These are phyloP conservation scores for Deroptyus accipitrinus DNA, from an alignment of 2,113 vertebrate genomes.

Conservation along the genomic window DNA sequence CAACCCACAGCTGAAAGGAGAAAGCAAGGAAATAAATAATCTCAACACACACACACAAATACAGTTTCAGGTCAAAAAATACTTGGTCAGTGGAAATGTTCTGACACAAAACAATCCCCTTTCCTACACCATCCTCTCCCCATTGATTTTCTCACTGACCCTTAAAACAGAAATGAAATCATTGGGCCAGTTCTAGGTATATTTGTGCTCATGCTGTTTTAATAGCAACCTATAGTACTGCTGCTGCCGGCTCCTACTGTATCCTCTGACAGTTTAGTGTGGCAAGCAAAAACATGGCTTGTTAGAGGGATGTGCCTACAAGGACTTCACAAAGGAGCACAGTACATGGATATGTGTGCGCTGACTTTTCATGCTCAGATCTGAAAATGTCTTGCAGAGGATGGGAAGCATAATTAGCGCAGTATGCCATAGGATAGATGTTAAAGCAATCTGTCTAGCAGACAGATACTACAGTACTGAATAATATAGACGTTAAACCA, in stretches of 20 bases:
- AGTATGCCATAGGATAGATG: slow-evolving; percentile 3
- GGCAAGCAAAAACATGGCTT: background rate
- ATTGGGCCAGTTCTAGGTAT: background rate
- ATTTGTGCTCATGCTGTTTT: background rate
- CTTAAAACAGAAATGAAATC: background rate
- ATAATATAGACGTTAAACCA: slow-evolving; percentile 57
- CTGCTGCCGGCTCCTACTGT: background rate
- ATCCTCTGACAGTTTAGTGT: background rate
- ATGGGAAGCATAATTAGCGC: slow-evolving; percentile 17
- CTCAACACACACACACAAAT: background rate
- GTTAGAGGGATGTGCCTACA: background rate
- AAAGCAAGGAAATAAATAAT: background rate
- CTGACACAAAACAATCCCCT: background rate
- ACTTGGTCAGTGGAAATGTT: background rate
- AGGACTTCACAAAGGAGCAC: background rate
- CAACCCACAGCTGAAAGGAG: background rate
- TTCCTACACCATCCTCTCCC: background rate
- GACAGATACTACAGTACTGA: slow-evolving; percentile 50
- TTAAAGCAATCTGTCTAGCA: slow-evolving; percentile 43
- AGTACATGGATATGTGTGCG: rapidly evolving
- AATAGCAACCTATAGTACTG: background rate
- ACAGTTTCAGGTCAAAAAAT: background rate
- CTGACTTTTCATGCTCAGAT: rapidly evolving
- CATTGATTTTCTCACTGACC: background rate
- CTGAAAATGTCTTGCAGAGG: slow-evolving; percentile 9